Evolutionary conservation across 1,140 invertebrate species (phyloP).

Genomic region (Sarcophaga bullata): DNA sequence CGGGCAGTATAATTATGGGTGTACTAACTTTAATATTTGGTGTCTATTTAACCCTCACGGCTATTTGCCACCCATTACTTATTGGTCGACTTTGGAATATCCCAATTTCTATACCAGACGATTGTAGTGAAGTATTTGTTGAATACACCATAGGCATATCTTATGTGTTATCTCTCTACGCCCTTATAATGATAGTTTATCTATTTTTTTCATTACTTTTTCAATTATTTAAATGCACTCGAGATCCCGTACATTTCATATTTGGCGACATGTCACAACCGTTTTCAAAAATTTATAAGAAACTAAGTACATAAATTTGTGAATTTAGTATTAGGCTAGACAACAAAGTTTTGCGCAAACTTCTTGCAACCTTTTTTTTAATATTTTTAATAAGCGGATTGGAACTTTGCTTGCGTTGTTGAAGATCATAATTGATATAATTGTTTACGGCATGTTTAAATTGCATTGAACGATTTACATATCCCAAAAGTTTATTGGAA

Average conservation of each 20-base stretch:
- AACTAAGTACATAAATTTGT: conserved; percentile 27
- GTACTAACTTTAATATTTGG: conserved; percentile 60
- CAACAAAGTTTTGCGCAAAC: no score
- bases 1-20: conserved; percentile 58
- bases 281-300: conserved; percentile 27
- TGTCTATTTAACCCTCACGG: conserved; percentile 66
- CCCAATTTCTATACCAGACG: conserved; percentile 66
- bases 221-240: conserved; percentile 22
- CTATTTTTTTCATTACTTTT: background rate
- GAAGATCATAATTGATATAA: no score
- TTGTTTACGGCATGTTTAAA: no score
- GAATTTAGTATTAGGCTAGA: background rate
- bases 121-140: conserved; percentile 67
- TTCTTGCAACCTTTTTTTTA: no score
- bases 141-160: conserved; percentile 48
- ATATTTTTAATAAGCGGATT: no score
- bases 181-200: conserved; percentile 5
- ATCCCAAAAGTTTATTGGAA: no score
- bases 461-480: no score
- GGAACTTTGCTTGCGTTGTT: no score
- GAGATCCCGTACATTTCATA: conserved; percentile 17
- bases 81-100: conserved; percentile 56
- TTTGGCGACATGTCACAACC: conserved; percentile 28
- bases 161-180: conserved; percentile 22
- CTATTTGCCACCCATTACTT: conserved; percentile 67